A percentile compares a stretch with the other conserved stretches of the same genome.
phyloP scores from a whole-genome alignment of 1,140 invertebrate genomes.

The Panagrolaimus sp. region DNA sequence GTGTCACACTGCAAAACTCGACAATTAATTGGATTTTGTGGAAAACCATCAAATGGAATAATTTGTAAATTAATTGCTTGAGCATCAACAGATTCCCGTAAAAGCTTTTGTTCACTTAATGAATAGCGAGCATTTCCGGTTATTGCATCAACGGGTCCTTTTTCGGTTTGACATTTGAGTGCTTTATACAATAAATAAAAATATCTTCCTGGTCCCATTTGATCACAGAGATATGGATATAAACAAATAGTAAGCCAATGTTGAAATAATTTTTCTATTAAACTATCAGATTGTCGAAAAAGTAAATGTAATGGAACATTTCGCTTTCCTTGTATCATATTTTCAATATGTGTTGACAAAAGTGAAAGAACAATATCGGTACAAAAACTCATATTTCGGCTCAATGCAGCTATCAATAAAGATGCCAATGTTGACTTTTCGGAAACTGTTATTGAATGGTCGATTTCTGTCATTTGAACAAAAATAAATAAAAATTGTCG shows the following conservation, averaged over 20 bases:
- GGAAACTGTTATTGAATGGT: conserved; percentile 81
- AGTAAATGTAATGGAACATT: conserved; percentile 34
- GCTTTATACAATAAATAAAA: conserved; percentile 92
- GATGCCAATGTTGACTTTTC: conserved; percentile 89
- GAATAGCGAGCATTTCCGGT: conserved; percentile 95
- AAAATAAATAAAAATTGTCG: conserved; percentile 85
- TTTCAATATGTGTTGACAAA: conserved; percentile 78
- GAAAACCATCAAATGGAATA: conserved; percentile 73
- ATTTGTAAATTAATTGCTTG: conserved; percentile 75
- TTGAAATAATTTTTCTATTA: conserved; percentile 97
- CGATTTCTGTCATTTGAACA: conserved; percentile 82
- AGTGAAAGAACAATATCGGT: conserved; percentile 75
- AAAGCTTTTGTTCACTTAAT: conserved; percentile 84
- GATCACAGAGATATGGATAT: conserved; percentile 73
- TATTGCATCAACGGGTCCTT: conserved; percentile 88
- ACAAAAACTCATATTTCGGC: conserved; percentile 91
- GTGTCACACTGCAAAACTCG: conserved; percentile 96
- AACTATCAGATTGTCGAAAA: conserved; percentile 76
- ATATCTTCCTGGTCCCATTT: conserved; percentile 74
- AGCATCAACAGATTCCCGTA: conserved; percentile 88
- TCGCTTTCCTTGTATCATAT: conserved; percentile 69
- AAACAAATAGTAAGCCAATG: conserved; percentile 98
- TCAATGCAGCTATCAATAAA: conserved; percentile 79
- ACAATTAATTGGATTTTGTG: conserved; percentile 81
- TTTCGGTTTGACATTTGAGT: conserved; percentile 96